phyloP scores from a whole-genome alignment of 2,113 vertebrate genomes.

The Cryptotis parvus region DNA sequence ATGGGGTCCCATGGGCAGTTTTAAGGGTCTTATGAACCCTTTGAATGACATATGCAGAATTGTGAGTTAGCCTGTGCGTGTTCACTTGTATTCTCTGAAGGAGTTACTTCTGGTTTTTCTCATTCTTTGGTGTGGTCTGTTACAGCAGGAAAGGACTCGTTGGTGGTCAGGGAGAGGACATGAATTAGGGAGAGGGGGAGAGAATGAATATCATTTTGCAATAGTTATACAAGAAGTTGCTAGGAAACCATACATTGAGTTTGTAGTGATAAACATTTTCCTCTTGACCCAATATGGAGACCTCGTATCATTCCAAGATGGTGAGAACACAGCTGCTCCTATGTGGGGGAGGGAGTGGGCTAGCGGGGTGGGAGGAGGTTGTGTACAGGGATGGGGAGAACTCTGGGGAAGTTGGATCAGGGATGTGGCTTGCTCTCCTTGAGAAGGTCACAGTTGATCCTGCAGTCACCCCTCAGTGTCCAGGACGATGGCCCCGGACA shows the following conservation, averaged over 20 bases:
- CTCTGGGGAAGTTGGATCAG: not conserved
- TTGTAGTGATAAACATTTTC: constrained; percentile 71
- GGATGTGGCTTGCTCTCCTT: not conserved
- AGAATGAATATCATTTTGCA: constrained; percentile 8
- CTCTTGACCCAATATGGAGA: constrained; percentile 61
- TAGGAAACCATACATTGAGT: constrained; percentile 63
- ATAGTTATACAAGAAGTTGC: constrained; percentile 41
- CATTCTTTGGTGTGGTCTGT: constrained; percentile 36
- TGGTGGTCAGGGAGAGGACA: not conserved
- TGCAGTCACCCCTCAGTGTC: not conserved
- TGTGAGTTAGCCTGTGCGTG: not conserved
- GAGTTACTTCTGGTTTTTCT: constrained; percentile 27
- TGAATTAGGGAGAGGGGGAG: not conserved
- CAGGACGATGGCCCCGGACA: not conserved
- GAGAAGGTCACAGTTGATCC: not conserved
- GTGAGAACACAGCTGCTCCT: constrained; percentile 57
- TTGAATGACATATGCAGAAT: not conserved
- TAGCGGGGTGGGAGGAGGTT: not conserved
- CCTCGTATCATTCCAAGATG: constrained; percentile 37
- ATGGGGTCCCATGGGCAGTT: not conserved
- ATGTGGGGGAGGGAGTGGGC: not conserved
- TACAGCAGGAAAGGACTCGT: not conserved
- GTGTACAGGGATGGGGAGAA: not conserved
- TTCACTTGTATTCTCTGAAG: not conserved
- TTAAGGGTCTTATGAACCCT: not conserved